phyloP scores from a whole-genome alignment of 2,888 invertebrate species.

The Tetragonula carbonaria region DNA sequence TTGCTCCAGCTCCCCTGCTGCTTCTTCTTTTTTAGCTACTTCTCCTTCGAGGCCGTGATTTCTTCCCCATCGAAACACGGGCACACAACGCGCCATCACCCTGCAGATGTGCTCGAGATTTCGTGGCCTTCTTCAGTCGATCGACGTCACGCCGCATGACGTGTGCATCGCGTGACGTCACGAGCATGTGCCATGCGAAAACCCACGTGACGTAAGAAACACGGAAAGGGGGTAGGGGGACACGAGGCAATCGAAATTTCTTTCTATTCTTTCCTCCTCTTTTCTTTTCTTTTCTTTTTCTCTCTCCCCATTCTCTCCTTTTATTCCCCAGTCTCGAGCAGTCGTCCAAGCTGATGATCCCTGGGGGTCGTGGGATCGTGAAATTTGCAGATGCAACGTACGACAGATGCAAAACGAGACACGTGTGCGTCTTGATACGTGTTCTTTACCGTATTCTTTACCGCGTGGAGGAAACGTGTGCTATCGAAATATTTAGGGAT shows the following conservation, averaged over 20 bases:
- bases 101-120: conserved; percentile 66
- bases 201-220: conserved; percentile 70
- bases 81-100: conserved; percentile 19
- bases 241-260: conserved; percentile 60
- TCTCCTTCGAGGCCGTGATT: conserved; percentile 54
- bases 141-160: conserved; percentile 79
- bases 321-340: background rate
- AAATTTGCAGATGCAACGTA: conserved; percentile 63
- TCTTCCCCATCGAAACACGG: conserved; percentile 53
- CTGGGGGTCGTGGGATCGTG: conserved; percentile 67
- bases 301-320: background rate
- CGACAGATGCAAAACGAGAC: conserved; percentile 64
- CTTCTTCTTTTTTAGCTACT: conserved; percentile 53
- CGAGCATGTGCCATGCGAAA: conserved; percentile 71
- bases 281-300: background rate
- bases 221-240: background rate
- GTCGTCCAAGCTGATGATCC: conserved; percentile 6
- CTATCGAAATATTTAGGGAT: conserved; percentile 51
- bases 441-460: background rate
- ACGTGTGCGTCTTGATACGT: conserved; percentile 44
- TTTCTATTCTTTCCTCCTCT: conserved; percentile 45
- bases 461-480: conserved; percentile 17
- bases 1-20: conserved; percentile 60
- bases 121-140: conserved; percentile 56
- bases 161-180: conserved; percentile 78